phyloP scores from a whole-genome alignment of 2,113 vertebrate genomes.

The Marmota monax region DNA sequence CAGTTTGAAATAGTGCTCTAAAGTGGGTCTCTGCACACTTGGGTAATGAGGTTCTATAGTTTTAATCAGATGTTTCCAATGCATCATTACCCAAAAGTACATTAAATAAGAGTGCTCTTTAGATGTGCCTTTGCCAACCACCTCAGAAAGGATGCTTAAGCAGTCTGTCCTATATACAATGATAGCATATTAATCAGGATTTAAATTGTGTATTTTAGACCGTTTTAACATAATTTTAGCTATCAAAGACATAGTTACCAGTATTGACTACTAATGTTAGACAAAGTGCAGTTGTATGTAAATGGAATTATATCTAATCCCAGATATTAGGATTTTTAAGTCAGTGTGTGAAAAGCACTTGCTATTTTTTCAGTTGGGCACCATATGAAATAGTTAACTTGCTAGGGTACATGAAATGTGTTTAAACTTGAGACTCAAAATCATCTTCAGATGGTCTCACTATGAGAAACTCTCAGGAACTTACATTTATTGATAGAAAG shows the following conservation, averaged over 20 bases:
- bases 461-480: background rate
- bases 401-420: background rate
- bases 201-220: conserved; percentile 38
- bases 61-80: conserved; percentile 15
- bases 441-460: conserved; percentile 31
- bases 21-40: background rate
- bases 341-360: conserved; percentile 7
- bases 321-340: conserved; percentile 37
- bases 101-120: background rate
- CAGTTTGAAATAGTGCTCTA: conserved; percentile 18
- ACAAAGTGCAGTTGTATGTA: conserved; percentile 31
- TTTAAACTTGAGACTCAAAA: background rate
- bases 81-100: background rate
- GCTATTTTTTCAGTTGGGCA: background rate
- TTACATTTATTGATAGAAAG: conserved; percentile 19
- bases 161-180: background rate
- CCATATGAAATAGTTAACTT: conserved; percentile 42
- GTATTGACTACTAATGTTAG: background rate
- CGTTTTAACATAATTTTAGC: conserved; percentile 52
- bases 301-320: conserved; percentile 30
- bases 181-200: background rate
- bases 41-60: background rate
- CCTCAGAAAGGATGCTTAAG: background rate
- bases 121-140: background rate
- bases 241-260: background rate